phyloP scores from a whole-genome alignment of 2,113 vertebrate genomes.

The Nothobranchius furzeri region DNA sequence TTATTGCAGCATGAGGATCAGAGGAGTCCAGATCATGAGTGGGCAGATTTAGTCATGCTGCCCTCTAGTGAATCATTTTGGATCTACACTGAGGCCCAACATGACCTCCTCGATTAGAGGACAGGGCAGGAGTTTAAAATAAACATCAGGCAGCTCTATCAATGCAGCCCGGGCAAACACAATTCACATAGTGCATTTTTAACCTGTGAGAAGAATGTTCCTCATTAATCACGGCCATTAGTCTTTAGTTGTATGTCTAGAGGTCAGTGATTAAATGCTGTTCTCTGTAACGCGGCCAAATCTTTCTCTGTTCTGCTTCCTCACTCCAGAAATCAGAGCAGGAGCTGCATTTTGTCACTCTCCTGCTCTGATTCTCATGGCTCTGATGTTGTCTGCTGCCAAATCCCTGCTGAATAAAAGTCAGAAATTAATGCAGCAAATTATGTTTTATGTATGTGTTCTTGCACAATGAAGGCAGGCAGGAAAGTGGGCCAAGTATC shows the following conservation, averaged over 20 bases:
- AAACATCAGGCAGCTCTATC: conserved; percentile 42
- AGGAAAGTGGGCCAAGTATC: conserved; percentile 73
- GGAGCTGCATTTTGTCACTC: conserved; percentile 45
- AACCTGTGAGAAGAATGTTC: conserved; percentile 56
- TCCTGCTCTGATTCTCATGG: conserved; percentile 52
- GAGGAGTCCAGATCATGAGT: not conserved
- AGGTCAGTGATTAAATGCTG: conserved; percentile 72
- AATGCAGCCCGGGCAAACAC: conserved; percentile 28
- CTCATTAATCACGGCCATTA: conserved; percentile 70
- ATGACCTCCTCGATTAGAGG: conserved; percentile 19
- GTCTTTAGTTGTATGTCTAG: conserved; percentile 62
- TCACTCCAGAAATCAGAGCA: conserved; percentile 39
- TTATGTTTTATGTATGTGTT: conserved; percentile 80
- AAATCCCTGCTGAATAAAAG: conserved; percentile 75
- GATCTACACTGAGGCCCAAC: conserved; percentile 23
- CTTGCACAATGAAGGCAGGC: conserved; percentile 70
- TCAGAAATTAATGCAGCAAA: conserved; percentile 75
- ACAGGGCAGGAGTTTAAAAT: conserved; percentile 39
- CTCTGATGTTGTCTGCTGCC: conserved; percentile 65
- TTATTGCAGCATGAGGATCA: conserved; percentile 1
- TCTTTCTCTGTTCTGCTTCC: conserved; percentile 27
- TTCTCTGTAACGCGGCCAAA: conserved; percentile 48
- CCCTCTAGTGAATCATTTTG: conserved; percentile 62
- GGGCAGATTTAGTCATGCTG: conserved; percentile 24
- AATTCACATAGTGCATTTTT: conserved; percentile 38